These are phyloP conservation scores for Siniperca undulata DNA, from an alignment of 2,797 vertebrate genomes.

Conservation along the genomic window DNA sequence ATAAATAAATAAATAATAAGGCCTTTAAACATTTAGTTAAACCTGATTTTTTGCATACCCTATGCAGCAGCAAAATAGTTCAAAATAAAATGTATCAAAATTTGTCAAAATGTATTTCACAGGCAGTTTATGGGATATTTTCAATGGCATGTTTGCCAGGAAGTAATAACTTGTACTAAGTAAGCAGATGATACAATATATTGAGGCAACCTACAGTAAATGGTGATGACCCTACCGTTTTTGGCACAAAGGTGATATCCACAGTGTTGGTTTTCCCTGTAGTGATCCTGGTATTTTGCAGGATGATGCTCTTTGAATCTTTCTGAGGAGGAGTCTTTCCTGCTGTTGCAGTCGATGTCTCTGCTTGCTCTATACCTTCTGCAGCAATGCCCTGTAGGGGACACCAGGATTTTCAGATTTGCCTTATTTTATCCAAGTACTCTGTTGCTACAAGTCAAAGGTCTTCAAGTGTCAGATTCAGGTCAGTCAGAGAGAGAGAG, in stretches of 20 bases:
- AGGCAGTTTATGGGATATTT: neutral
- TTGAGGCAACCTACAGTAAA: neutral
- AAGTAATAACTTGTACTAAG: neutral
- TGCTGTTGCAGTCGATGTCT: constrained; percentile 50
- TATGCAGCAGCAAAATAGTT: neutral
- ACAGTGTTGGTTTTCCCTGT: constrained; percentile 82
- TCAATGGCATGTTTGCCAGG: neutral
- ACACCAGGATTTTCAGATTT: neutral
- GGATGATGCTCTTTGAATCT: constrained; percentile 78
- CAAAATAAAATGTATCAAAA: neutral
- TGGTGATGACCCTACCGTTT: constrained; percentile 80
- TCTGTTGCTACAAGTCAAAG: neutral
- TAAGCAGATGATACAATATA: neutral
- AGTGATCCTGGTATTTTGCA: constrained; percentile 86
- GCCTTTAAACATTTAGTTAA: neutral
- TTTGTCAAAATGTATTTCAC: neutral
- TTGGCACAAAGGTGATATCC: constrained; percentile 90
- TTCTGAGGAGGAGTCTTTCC: constrained; percentile 45
- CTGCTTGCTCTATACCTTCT: constrained; percentile 5
- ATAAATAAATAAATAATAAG: no score
- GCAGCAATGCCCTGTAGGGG: constrained; percentile 49
- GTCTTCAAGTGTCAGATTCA: neutral
- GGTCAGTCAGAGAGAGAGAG: neutral
- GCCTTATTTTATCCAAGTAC: neutral
- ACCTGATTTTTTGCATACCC: neutral